Percentiles rank a stretch among this genome's conserved stretches.
Conservation (phyloP, 2,113 vertebrate species). For the Tenrec ecaudatus region DNA sequence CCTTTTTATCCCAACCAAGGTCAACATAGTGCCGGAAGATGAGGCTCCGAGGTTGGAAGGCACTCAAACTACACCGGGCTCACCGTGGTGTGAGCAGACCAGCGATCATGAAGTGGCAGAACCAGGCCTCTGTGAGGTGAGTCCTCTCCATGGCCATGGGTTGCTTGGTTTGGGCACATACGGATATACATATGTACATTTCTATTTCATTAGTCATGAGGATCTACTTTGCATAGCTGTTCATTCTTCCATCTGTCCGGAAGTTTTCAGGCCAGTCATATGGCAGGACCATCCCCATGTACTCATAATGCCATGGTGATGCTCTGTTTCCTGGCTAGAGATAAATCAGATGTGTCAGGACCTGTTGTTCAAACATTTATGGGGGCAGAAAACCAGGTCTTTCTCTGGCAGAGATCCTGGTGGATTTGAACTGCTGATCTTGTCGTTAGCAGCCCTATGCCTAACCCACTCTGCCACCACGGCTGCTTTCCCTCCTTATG, state of each 20-base stretch:
- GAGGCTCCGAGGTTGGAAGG: background rate
- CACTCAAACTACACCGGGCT: no score
- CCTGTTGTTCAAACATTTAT: background rate
- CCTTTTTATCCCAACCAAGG: background rate
- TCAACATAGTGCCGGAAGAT: background rate
- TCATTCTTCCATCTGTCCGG: background rate
- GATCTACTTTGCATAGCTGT: background rate
- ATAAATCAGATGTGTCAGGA: background rate
- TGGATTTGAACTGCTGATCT: background rate
- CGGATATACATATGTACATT: background rate
- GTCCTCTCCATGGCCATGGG: background rate
- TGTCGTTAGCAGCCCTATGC: no score
- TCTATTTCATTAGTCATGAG: background rate
- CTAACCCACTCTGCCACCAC: background rate
- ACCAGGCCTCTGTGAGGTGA: background rate
- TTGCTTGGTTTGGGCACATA: background rate
- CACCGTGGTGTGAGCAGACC: no score
- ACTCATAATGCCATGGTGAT: background rate
- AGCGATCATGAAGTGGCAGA: background rate
- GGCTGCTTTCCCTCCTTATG: background rate
- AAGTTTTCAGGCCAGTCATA: background rate
- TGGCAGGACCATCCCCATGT: background rate
- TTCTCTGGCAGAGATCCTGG: no score
- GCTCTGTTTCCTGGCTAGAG: background rate
- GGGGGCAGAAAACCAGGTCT: no score